phyloP scores from a whole-genome alignment of 2,888 invertebrate genomes.

The Caenorhabditis doughertyi region DNA sequence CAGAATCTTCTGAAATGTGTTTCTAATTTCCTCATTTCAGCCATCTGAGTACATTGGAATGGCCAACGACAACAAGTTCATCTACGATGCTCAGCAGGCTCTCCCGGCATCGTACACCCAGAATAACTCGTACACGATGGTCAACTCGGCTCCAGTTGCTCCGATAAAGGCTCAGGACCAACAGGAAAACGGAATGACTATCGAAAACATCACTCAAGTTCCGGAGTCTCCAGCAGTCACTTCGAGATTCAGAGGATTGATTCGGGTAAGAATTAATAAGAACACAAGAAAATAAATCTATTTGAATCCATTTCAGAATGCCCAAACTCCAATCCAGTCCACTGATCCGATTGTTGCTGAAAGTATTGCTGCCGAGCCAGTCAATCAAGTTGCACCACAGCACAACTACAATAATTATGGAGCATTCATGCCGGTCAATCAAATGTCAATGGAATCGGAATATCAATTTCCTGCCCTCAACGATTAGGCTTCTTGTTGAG shows the following conservation, averaged over 20 bases:
- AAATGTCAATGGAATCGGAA: slow-evolving; percentile 57
- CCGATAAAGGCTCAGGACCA: background rate
- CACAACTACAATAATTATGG: slow-evolving; percentile 39
- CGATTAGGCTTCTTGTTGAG: slow-evolving; percentile 65
- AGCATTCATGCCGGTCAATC: slow-evolving; percentile 57
- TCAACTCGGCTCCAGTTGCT: slow-evolving; percentile 20
- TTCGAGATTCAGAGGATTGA: slow-evolving; percentile 56
- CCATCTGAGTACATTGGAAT: slow-evolving; percentile 64
- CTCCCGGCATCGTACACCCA: slow-evolving; percentile 30
- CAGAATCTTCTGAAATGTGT: too few relatives aligned
- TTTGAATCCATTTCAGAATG: slow-evolving; percentile 20
- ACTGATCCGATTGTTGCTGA: slow-evolving; percentile 60
- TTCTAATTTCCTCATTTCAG: background rate
- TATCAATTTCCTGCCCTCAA: slow-evolving; percentile 64
- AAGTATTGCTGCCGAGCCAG: slow-evolving; percentile 28
- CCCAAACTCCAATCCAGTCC: slow-evolving; percentile 26
- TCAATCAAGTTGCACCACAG: background rate
- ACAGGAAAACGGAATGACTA: slow-evolving; percentile 30
- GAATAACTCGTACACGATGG: slow-evolving; percentile 34
- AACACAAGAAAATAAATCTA: background rate
- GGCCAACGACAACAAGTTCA: slow-evolving; percentile 58
- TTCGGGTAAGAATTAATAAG: slow-evolving; percentile 13
- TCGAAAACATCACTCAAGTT: slow-evolving; percentile 57
- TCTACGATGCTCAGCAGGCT: slow-evolving; percentile 51
- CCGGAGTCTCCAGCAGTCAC: slow-evolving; percentile 54